Percentiles rank a stretch among this genome's conserved stretches.
Evolutionary conservation across 1,140 invertebrate genomes (phyloP).

Genomic region (Solenopsis invicta): DNA sequence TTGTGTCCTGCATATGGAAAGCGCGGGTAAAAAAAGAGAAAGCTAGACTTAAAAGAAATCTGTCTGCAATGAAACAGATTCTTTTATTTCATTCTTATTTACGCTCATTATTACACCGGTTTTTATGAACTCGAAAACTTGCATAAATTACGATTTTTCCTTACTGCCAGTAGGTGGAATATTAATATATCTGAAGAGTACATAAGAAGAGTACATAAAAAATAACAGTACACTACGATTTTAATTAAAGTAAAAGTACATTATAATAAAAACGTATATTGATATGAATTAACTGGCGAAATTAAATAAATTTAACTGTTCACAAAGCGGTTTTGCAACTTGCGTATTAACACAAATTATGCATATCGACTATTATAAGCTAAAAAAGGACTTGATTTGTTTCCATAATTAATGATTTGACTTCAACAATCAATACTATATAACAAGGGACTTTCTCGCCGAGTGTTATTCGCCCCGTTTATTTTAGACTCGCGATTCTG

Average conservation of each 20-base stretch:
- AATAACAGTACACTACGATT: too few species aligned
- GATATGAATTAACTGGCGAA: not conserved
- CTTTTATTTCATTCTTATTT: not conserved
- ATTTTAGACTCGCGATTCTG: slow-evolving; percentile 71
- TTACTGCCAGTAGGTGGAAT: too few species aligned
- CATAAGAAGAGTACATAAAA: too few species aligned
- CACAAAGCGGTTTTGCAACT: not conserved
- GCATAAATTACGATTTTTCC: too few species aligned
- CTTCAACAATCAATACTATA: not conserved
- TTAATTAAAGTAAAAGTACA: too few species aligned
- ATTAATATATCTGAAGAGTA: too few species aligned
- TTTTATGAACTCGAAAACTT: too few species aligned
- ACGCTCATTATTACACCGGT: too few species aligned
- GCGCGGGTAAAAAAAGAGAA: slow-evolving; percentile 26
- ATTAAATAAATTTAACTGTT: slow-evolving; percentile 10
- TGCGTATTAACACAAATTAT: not conserved
- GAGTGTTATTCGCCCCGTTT: slow-evolving; percentile 65
- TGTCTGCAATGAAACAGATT: not conserved
- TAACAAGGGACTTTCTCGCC: slow-evolving; percentile 59
- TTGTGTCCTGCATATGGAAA: not conserved
- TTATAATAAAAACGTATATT: too few species aligned
- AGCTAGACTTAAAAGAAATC: slow-evolving; percentile 27
- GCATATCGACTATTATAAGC: not conserved
- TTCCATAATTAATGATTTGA: not conserved
- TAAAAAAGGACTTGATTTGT: not conserved